phyloP scores from a whole-genome alignment of 2,797 vertebrate genomes.

The Numenius phaeopus region DNA sequence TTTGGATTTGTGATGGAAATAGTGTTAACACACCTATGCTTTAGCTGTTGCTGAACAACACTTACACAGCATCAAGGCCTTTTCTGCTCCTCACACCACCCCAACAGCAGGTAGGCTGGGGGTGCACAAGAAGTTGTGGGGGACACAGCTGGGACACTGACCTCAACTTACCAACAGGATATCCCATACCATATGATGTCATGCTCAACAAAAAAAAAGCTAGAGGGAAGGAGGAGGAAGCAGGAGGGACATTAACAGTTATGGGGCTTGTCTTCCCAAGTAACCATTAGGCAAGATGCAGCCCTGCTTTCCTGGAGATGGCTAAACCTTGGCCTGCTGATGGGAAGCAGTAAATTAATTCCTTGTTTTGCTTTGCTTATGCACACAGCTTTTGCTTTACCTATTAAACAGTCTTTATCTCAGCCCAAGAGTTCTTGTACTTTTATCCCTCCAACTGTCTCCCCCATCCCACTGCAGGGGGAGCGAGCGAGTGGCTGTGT shows the following conservation, averaged over 20 bases:
- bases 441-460: background rate
- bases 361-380: background rate
- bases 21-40: background rate
- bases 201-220: background rate
- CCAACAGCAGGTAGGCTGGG: fast-evolving
- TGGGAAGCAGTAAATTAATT: background rate
- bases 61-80: background rate
- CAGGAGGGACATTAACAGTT: background rate
- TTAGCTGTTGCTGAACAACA: background rate
- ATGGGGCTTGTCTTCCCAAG: background rate
- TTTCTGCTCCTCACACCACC: background rate
- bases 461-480: too few species aligned
- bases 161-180: background rate
- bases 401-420: background rate
- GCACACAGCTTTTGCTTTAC: background rate
- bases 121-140: background rate
- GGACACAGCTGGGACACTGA: background rate
- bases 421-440: fast-evolving
- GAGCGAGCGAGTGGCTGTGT: background rate
- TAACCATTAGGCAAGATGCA: fast-evolving
- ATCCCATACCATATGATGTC: background rate
- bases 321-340: fast-evolving
- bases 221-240: background rate
- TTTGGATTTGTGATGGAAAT: background rate
- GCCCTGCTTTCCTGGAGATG: background rate